Conservation (phyloP, 1,140 invertebrate genomes). For the Drosophila hydei region DNA sequence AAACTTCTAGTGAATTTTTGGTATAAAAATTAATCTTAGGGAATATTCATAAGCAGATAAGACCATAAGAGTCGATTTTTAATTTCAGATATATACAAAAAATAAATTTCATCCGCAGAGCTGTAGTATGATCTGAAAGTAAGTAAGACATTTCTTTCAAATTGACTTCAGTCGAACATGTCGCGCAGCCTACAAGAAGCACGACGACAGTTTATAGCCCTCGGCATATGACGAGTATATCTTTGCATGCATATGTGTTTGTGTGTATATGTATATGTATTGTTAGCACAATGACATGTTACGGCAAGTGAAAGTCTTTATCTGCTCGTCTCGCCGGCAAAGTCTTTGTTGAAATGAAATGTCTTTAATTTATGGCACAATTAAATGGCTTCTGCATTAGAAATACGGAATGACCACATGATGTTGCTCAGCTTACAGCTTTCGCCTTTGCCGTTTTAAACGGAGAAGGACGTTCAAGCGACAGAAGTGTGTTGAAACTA, state of each 20-base stretch:
- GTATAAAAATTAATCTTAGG: no score
- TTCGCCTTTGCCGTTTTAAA: neutral
- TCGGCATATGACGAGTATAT: neutral
- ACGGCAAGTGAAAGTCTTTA: slow-evolving; percentile 1
- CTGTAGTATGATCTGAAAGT: no score
- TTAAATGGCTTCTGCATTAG: slow-evolving; percentile 41
- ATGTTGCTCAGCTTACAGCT: slow-evolving; percentile 22
- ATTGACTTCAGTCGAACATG: neutral
- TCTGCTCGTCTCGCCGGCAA: slow-evolving; percentile 4
- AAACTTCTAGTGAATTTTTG: no score
- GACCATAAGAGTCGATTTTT: no score
- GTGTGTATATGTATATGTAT: neutral
- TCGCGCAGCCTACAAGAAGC: neutral
- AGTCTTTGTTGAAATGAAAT: slow-evolving; percentile 31
- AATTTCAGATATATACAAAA: no score
- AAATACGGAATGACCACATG: slow-evolving; percentile 29
- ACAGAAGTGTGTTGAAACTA: neutral
- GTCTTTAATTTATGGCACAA: slow-evolving; percentile 39
- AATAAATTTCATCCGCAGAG: no score
- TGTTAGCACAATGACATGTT: neutral
- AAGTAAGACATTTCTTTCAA: neutral
- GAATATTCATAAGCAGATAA: no score
- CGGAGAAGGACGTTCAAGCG: neutral
- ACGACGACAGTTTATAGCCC: neutral
- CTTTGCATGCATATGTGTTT: neutral